These are phyloP conservation scores for Hymenopus coronatus DNA, from an alignment of 2,888 invertebrate species.

Conservation along the genomic window DNA sequence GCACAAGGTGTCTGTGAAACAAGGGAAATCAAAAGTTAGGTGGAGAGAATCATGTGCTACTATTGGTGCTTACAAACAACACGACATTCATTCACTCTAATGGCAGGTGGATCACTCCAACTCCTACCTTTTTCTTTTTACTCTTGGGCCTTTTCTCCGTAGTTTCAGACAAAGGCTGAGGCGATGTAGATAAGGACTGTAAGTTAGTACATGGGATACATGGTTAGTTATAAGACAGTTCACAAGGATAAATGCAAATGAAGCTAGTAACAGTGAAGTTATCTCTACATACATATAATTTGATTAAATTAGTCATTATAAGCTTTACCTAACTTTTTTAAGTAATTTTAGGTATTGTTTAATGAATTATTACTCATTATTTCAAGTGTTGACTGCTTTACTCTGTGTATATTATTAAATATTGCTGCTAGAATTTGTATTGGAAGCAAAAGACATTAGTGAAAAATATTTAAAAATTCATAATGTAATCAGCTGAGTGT, in stretches of 20 bases:
- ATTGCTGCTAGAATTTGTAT: too few species aligned
- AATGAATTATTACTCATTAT: too few species aligned
- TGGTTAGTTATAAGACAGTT: background rate
- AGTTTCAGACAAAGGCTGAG: conserved; percentile 32
- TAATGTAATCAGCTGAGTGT: too few species aligned
- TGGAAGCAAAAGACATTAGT: too few species aligned
- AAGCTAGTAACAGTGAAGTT: too few species aligned
- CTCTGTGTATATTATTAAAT: too few species aligned
- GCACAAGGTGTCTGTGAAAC: conserved; percentile 45
- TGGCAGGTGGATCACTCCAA: background rate
- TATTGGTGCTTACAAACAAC: background rate
- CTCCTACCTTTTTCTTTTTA: conserved; percentile 34
- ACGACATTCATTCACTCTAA: background rate
- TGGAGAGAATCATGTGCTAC: background rate
- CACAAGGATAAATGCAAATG: background rate
- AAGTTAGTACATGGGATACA: conserved; percentile 15
- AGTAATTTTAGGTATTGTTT: too few species aligned
- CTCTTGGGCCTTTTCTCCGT: conserved; percentile 31
- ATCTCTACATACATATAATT: too few species aligned
- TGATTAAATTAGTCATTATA: too few species aligned
- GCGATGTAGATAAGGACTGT: conserved; percentile 32
- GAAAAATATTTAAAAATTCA: too few species aligned
- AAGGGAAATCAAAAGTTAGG: conserved; percentile 33
- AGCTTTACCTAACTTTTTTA: too few species aligned
- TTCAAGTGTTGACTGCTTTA: too few species aligned